Conservation (phyloP, 2,888 invertebrate genomes). For the Phorcus lineatus region DNA sequence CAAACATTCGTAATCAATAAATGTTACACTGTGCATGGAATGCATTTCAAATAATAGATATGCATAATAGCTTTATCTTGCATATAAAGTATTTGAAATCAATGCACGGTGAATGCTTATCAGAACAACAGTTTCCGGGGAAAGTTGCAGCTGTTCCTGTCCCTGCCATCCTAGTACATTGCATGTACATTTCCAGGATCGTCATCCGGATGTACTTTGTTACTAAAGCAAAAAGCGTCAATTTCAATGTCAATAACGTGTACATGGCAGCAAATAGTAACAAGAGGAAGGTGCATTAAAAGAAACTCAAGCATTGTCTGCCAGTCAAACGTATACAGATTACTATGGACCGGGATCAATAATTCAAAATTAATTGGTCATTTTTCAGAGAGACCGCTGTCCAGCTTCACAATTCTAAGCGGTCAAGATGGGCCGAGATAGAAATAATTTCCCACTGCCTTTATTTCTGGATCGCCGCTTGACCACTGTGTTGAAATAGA, state of each 20-base stretch:
- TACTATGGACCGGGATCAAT: neutral
- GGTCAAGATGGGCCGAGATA: neutral
- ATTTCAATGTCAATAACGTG: constrained; percentile 7
- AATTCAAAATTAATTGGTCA: constrained; percentile 20
- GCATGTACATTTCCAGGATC: neutral
- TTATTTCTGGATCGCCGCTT: neutral
- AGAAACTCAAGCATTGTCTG: neutral
- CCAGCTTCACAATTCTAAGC: neutral
- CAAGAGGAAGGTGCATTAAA: neutral
- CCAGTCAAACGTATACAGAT: neutral
- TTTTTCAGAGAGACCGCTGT: neutral
- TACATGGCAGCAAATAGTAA: neutral
- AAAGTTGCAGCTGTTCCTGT: too few species aligned
- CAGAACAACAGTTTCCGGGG: too few species aligned
- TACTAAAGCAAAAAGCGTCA: neutral
- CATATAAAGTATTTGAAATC: too few species aligned
- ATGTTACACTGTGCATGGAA: too few species aligned
- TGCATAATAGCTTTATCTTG: too few species aligned
- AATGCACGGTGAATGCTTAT: too few species aligned
- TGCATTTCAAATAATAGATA: too few species aligned
- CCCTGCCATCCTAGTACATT: neutral
- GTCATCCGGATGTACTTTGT: constrained; percentile 10
- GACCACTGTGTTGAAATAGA: constrained; percentile 18
- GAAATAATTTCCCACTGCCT: neutral
- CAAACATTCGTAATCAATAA: too few species aligned